Base-by-base conservation (phyloP, 2,113 vertebrate genomes). In the Ceuthmochares aereus region DNA sequence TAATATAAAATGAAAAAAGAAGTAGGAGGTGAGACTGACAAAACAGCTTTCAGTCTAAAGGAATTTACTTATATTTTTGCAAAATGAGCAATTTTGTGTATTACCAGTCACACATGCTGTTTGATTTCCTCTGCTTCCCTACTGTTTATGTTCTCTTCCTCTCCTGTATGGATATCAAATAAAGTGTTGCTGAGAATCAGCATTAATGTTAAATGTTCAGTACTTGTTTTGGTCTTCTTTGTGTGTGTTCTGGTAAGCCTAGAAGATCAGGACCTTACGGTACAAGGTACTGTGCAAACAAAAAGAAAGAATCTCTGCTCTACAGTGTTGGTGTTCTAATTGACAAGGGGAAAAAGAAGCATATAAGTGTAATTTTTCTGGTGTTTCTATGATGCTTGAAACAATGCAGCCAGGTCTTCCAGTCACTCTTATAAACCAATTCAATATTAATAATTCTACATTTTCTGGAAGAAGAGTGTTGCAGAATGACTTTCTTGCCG, bases 101-200 rank as follows among this genome's bases (percentile, higher is more conserved):
- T 86, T 81, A 55, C 51, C 0, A 2, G 42, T 86, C 77, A 78
- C 45, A 37, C 22, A 25, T 6, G 13, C 80, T 81, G 23, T 77
- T 96, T 93, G n/a, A 81, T 93, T 95, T 78, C 49, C 34, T 29
- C 67, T 42, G 5, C 86, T 91, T 75, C 81, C 81, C 56, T 78
- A 56, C 74, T 82, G 43, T 49, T 43, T 12, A 23, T 90, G 58
- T 92, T 67, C 34, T 64, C 70, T 73, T 95, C 85, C 58, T 67
- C 47, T 82, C 27, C 4, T 27, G 68, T 1, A 2, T 58, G 22
- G 30, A 27, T 73, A 59, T 89, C 69, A 81, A 84, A 89, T 84
- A 67, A 32, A 19, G 27, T 32, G 67, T 80, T 9, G 1, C 32
- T 78, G 52, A 32, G 37, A 91, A 81, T 81, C 52, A 45, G 25